Evolutionary conservation across 2,113 vertebrate species (phyloP).

Genomic region (Mesoclemmys tuberculata): DNA sequence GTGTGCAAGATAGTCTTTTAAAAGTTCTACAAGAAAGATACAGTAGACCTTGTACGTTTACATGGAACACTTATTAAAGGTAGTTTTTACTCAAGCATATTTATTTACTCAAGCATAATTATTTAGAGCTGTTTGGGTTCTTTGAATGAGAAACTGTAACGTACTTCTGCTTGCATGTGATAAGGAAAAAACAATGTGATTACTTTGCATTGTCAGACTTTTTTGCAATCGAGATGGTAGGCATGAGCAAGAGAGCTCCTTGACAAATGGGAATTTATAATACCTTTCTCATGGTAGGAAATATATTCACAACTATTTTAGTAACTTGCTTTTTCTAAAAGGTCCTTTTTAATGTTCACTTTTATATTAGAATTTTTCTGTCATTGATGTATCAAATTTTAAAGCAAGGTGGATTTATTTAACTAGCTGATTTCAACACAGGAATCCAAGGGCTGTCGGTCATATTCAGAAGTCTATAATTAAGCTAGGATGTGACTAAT

Average conservation of each 20-base stretch:
- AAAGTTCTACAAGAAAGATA: background rate
- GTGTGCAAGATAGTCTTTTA: background rate
- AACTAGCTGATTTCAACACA: background rate
- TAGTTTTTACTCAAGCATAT: background rate
- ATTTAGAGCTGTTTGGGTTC: background rate
- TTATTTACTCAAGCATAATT: background rate
- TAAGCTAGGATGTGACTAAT: background rate
- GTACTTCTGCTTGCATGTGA: background rate
- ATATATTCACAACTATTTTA: background rate
- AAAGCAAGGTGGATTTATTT: background rate
- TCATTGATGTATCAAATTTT: background rate
- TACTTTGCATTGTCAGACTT: background rate
- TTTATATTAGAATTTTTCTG: background rate
- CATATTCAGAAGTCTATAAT: background rate
- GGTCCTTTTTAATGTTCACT: background rate
- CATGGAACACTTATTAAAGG: background rate
- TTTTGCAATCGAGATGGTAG: background rate
- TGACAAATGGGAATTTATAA: background rate
- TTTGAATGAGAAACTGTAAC: background rate
- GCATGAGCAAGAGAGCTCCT: background rate
- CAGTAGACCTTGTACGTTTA: background rate
- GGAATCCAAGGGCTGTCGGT: background rate
- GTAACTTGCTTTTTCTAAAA: background rate
- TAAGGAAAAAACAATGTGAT: background rate
- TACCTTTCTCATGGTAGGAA: background rate